Conservation (phyloP, 2,113 vertebrate species). For the Engraulis encrasicolus region DNA sequence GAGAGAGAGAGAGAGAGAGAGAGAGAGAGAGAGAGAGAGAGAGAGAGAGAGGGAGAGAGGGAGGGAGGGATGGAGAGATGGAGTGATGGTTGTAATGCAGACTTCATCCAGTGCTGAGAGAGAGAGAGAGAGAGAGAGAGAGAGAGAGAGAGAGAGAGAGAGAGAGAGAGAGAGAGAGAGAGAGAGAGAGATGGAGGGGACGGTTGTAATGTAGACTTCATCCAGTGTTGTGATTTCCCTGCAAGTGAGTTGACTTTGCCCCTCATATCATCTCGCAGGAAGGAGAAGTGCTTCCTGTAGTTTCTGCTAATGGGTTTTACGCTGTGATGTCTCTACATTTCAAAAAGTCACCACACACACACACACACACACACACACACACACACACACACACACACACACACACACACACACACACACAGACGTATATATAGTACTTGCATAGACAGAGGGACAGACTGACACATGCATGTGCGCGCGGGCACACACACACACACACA, state of each 20-base stretch:
- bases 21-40: too few species aligned
- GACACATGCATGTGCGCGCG: background rate
- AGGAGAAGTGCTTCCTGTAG: background rate
- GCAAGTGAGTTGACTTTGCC: background rate
- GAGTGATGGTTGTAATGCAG: too few species aligned
- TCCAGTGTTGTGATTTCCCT: background rate
- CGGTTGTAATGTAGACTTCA: slow-evolving; percentile 10
- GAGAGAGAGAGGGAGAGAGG: too few species aligned
- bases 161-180: background rate
- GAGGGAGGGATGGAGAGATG: too few species aligned
- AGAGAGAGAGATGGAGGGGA: background rate
- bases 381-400: background rate
- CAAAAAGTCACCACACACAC: background rate
- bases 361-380: background rate
- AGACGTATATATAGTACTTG: background rate
- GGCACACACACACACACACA: background rate
- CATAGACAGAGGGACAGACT: background rate
- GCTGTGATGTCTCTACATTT: background rate
- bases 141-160: background rate
- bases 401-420: background rate
- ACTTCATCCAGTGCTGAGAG: background rate
- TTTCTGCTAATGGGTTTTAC: background rate
- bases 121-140: background rate
- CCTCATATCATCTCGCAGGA: background rate
- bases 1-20: too few species aligned